Conservation (phyloP, 2,113 vertebrate species). For the Hippotragus niger region DNA sequence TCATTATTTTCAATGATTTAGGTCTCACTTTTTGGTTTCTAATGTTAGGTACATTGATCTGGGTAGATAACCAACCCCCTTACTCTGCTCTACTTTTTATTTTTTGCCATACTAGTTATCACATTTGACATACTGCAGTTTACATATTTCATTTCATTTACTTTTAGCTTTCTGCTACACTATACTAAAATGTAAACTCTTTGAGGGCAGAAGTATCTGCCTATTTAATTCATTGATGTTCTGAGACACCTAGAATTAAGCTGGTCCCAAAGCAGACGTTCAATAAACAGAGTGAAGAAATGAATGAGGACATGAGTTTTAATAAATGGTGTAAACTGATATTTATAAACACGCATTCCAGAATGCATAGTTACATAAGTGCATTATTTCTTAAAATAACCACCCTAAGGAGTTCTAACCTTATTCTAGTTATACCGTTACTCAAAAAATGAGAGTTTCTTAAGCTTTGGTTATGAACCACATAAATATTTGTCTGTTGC, state of each 20-base stretch:
- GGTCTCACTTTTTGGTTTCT: not conserved
- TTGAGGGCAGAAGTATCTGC: not conserved
- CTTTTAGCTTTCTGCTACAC: not conserved
- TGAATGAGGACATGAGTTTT: not conserved
- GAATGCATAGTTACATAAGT: not conserved
- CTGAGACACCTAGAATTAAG: not conserved
- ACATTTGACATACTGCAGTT: not conserved
- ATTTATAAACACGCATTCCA: not conserved
- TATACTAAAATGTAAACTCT: not conserved
- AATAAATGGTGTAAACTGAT: not conserved
- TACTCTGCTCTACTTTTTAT: not conserved
- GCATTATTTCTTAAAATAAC: not conserved
- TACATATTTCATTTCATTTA: not conserved
- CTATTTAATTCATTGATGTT: not conserved
- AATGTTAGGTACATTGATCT: not conserved
- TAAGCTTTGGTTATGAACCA: not conserved
- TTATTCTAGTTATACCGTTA: not conserved
- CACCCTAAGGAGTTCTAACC: not conserved
- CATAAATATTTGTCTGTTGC: not conserved
- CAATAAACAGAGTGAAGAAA: not conserved
- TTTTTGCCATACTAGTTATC: not conserved
- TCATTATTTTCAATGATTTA: not conserved
- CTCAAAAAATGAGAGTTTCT: not conserved
- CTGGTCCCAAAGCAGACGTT: not conserved
- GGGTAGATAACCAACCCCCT: not conserved